These are phyloP conservation scores for Peribatodes rhomboidaria DNA, from an alignment of 2,888 invertebrate species.

Conservation along the genomic window DNA sequence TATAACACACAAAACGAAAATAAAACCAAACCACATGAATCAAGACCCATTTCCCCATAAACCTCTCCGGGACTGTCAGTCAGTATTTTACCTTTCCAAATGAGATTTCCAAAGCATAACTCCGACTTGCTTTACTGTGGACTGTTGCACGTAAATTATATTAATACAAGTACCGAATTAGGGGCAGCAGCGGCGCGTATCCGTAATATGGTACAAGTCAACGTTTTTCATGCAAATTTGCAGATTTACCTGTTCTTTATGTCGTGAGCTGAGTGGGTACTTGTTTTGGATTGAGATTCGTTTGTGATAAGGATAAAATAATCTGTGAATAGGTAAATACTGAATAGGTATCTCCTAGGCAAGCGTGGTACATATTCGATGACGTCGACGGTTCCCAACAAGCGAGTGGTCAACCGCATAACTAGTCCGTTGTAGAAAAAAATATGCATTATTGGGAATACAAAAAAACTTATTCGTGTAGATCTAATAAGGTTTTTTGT, in stretches of 20 bases:
- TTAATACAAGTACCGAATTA: conserved; percentile 66
- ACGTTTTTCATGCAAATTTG: conserved; percentile 66
- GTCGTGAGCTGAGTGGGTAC: neutral
- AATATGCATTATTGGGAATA: too few species aligned
- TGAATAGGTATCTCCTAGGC: too few species aligned
- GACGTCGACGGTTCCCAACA: too few species aligned
- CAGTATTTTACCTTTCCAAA: conserved; percentile 31
- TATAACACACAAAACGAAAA: neutral
- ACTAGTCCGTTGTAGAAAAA: too few species aligned
- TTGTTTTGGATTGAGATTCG: neutral
- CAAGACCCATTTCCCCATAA: conserved; percentile 12
- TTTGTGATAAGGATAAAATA: neutral
- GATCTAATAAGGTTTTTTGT: too few species aligned
- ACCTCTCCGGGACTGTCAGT: conserved; percentile 20
- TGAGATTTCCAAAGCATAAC: conserved; percentile 31
- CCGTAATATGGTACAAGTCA: conserved; percentile 69
- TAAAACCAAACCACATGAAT: conserved; percentile 15
- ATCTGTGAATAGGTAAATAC: too few species aligned
- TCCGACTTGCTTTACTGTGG: conserved; percentile 46
- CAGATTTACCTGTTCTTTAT: conserved; percentile 47
- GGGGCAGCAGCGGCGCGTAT: conserved; percentile 61
- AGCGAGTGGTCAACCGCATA: too few species aligned
- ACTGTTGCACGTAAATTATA: conserved; percentile 62
- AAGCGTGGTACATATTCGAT: too few species aligned
- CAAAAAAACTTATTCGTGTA: too few species aligned